Base-by-base conservation (phyloP, 2,888 invertebrate species). In the Crepidodera aurea region DNA sequence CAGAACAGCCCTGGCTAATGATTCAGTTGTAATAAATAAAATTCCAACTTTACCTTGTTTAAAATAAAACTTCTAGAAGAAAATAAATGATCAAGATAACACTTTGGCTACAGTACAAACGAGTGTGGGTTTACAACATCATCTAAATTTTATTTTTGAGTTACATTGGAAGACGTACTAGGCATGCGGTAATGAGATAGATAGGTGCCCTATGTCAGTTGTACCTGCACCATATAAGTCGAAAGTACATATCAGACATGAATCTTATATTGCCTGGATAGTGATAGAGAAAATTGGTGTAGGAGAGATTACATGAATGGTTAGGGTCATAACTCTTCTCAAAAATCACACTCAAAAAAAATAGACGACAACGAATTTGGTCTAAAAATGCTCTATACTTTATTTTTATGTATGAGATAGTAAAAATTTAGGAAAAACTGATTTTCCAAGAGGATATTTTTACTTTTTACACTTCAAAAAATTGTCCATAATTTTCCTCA, bases 71-170 rank as follows among this genome's bases (percentile, higher is more conserved):
- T 37, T 13, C 37, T 13, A 15, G 37, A 12, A 32, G 12, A 37
- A 15, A 37, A 37, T 37, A 40, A 32, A 40, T 10, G 40, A 40
- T 18, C 18, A 18, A 40, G 40, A 40, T 40, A 12, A 40, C 5
- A 40, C 18, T 16, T 40, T 37, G 15, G 15, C 16, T 18, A 3
- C 8, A 40, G 18, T 8, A 40, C 4, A 18, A 4, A 40, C 12
- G 2, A 37, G 40, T 40, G 40, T 40, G 40, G 40, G 40, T 40
- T 40, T 40, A 40, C 40, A 40, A 40, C 40, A 18, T 13, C 15
- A 40, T 40, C 40, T 40, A 15, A 40, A 18, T 40, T 15, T 40
- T n/a, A n/a, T n/a, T 16, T 40, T 34, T 18, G 7, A 16, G 40
- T 15, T 40, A 5, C 40, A 40, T 40, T 13, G 12, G 8, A 40